phyloP scores from a whole-genome alignment of 2,888 invertebrate species.

The Tipula unca region DNA sequence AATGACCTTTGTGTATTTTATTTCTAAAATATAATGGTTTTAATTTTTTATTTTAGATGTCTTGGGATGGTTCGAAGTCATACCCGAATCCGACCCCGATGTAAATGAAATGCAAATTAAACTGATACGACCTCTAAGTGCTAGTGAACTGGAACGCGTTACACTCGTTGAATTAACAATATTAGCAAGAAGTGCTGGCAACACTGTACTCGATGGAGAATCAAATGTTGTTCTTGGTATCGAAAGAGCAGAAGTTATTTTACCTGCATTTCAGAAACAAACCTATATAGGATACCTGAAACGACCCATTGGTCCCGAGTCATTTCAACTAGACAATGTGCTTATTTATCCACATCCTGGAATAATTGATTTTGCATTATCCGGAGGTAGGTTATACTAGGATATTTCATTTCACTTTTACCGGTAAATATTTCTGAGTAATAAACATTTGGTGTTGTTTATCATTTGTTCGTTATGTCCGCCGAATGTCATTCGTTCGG shows the following conservation, averaged over 20 bases:
- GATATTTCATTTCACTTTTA: too few species aligned
- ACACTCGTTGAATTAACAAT: constrained; percentile 26
- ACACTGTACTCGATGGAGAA: constrained; percentile 15
- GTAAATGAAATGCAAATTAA: constrained; percentile 24
- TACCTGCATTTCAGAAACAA: neutral
- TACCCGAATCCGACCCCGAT: neutral
- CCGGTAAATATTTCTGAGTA: too few species aligned
- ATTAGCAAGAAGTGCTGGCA: constrained; percentile 22
- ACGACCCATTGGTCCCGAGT: too few species aligned
- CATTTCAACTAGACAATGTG: too few species aligned
- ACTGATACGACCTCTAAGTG: constrained; percentile 21
- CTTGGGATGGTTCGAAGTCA: neutral
- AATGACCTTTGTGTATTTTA: neutral
- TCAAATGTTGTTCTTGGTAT: constrained; percentile 23
- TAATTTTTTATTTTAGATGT: neutral
- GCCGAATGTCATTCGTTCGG: too few species aligned
- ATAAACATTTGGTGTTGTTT: too few species aligned
- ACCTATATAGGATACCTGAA: too few species aligned
- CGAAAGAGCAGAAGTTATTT: constrained; percentile 25
- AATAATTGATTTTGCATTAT: too few species aligned
- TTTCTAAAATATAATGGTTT: neutral
- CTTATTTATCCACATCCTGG: too few species aligned
- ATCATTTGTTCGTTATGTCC: too few species aligned
- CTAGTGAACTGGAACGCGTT: constrained; percentile 24
- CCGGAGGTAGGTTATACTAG: too few species aligned